Evolutionary conservation across 1,140 invertebrate genomes (phyloP), one percentile per base, ranked within the genome.

Genomic region (Hyphantria cunea): DNA sequence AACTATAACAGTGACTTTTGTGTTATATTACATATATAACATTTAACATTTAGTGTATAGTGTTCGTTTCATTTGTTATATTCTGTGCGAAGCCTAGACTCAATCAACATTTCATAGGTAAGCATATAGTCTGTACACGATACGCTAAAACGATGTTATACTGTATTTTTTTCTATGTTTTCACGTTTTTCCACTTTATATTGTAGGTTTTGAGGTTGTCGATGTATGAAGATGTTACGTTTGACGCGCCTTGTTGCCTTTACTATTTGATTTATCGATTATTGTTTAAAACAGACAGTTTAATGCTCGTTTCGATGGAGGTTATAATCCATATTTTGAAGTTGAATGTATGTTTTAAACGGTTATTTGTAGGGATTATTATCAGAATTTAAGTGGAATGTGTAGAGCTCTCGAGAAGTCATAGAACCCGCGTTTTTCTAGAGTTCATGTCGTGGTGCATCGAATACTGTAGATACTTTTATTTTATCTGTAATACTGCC

Each of bases 241-340:
- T 37, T 4, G 34, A 37, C 3, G 9, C 0, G 12, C 15, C 12
- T 33, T 25, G 17, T 25, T 56, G 44, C 10, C 34, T 39, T 37
- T 34, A 49, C 39, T 60, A 37, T 60, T 60, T 60, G 34, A 48
- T 51, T 51, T 60, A 60, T 60, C 56, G 56, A 60, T 60, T 60
- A 51, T 60, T 50, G 17, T 34, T 32, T 39, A 39, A 39, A 39
- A 25, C 17, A 25, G 17, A 25, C 17, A 25, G 1, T 25, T 25
- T 25, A 25, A 25, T 25, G 17, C 17, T 25, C 17, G 17, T 25
- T 25, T 25, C n/a, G n/a, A 25, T 25, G 17, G 17, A 25, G 17
- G 17, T 25, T 25, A 25, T 25, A 25, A 25, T 25, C 5, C 17
- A 25, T 25, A 25, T 25, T 3, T 25, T 25, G 17, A 25, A 25